Evolutionary conservation across 2,888 invertebrate genomes (phyloP).

Genomic region (Metopia argyrocephala): DNA sequence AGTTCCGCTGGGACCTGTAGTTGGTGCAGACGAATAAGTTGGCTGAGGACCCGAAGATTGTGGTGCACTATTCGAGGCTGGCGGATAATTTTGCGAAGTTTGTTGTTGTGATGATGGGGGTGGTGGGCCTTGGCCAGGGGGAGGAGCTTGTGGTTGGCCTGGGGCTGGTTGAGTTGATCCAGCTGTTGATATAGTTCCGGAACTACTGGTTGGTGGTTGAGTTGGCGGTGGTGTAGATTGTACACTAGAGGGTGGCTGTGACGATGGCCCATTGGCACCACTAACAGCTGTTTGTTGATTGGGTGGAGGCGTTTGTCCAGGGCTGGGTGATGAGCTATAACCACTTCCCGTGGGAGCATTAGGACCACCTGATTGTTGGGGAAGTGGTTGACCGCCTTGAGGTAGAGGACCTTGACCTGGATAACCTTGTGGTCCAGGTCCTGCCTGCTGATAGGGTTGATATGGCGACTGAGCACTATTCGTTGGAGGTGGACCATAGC

Average conservation of each 20-base stretch:
- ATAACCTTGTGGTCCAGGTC: slow-evolving; percentile 72
- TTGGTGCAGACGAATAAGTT: slow-evolving; percentile 74
- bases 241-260: slow-evolving; percentile 66
- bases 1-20: slow-evolving; percentile 69
- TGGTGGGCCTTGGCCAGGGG: slow-evolving; percentile 61
- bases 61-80: slow-evolving; percentile 73
- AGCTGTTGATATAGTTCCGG: slow-evolving; percentile 67
- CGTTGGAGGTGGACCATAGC: slow-evolving; percentile 77
- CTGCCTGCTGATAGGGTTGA: slow-evolving; percentile 79
- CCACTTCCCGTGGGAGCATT: slow-evolving; percentile 71
- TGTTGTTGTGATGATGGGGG: slow-evolving; percentile 65
- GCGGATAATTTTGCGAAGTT: slow-evolving; percentile 67
- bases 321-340: slow-evolving; percentile 80
- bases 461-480: slow-evolving; percentile 77
- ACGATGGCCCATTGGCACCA: slow-evolving; percentile 72
- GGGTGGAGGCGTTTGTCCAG: slow-evolving; percentile 77
- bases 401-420: slow-evolving; percentile 73
- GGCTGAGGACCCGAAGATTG: slow-evolving; percentile 72
- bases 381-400: slow-evolving; percentile 71
- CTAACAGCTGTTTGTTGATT: slow-evolving; percentile 72
- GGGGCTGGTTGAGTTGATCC: slow-evolving; percentile 66
- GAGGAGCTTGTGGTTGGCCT: slow-evolving; percentile 59
- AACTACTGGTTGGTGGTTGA: slow-evolving; percentile 57
- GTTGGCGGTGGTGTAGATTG: slow-evolving; percentile 72
- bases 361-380: slow-evolving; percentile 69